Evolutionary conservation across 2,113 vertebrate species (phyloP).

Genomic region (Meriones unguiculatus): DNA sequence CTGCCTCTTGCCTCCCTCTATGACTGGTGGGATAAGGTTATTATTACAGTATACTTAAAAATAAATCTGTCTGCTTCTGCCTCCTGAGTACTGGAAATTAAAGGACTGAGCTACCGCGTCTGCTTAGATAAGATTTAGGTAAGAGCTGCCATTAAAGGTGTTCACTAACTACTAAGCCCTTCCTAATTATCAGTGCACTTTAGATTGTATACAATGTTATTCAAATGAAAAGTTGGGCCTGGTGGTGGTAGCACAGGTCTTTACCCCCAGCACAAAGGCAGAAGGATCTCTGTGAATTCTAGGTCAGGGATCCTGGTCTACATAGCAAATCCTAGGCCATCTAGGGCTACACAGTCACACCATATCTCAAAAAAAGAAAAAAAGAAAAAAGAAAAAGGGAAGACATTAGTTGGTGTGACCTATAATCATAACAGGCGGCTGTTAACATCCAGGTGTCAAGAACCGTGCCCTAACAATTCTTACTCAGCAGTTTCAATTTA

Average conservation of each 20-base stretch:
- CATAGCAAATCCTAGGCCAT: background rate
- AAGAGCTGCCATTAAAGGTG: background rate
- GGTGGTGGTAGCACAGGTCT: background rate
- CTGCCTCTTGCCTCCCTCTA: background rate
- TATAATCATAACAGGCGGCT: slow-evolving; percentile 8
- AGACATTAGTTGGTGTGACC: background rate
- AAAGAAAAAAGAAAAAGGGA: background rate
- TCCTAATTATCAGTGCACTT: background rate
- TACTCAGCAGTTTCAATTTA: background rate
- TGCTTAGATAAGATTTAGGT: too few relatives aligned
- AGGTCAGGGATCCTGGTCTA: background rate
- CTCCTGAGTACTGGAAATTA: background rate
- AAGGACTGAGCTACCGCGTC: too few relatives aligned
- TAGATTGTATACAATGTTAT: slow-evolving; percentile 13
- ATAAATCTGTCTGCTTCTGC: background rate
- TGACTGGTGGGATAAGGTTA: background rate
- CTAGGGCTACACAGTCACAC: background rate
- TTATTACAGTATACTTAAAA: background rate
- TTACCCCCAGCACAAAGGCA: background rate
- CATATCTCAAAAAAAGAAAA: background rate
- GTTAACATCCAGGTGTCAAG: background rate
- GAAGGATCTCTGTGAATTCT: background rate
- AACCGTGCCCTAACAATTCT: background rate
- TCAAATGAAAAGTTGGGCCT: background rate
- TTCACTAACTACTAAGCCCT: background rate